A percentile compares a stretch with the other conserved stretches of the same genome.
These are phyloP conservation scores for Danaus plexippus DNA, from an alignment of 1,140 invertebrate genomes.

Conservation along the genomic window DNA sequence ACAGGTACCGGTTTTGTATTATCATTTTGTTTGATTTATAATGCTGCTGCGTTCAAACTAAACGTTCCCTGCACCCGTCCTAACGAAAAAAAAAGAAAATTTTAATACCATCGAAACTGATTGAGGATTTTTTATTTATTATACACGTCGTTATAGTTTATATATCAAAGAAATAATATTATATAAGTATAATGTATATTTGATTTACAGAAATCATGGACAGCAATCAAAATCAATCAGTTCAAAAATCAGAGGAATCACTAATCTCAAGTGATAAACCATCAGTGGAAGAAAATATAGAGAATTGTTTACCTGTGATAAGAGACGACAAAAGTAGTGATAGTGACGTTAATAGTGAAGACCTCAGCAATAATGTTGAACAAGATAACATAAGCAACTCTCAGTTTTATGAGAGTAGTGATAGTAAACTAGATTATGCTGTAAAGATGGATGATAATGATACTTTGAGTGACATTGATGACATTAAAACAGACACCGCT, in stretches of 20 bases:
- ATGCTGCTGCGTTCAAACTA: conserved; percentile 24
- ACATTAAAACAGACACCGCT: conserved; percentile 69
- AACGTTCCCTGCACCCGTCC: conserved; percentile 21
- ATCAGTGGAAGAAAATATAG: conserved; percentile 27
- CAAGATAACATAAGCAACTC: conserved; percentile 55
- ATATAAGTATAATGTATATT: conserved; percentile 1
- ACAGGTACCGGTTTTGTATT: conserved; percentile 69
- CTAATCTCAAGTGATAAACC: conserved; percentile 20
- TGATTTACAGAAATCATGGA: conserved; percentile 36
- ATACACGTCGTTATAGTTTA: conserved; percentile 1
- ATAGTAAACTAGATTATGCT: conserved; percentile 64
- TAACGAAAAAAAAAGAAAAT: conserved; percentile 1
- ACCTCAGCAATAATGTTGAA: conserved; percentile 55
- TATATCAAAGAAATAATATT: not conserved
- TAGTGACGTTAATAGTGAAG: conserved; percentile 59
- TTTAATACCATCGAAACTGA: conserved; percentile 9
- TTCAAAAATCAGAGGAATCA: conserved; percentile 12
- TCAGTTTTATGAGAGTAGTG: conserved; percentile 68
- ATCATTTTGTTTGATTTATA: conserved; percentile 69
- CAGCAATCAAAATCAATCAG: conserved; percentile 6
- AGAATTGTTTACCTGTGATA: conserved; percentile 32
- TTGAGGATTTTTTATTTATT: not conserved
- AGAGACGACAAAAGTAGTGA: conserved; percentile 57
- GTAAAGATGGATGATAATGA: conserved; percentile 67
- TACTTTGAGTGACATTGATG: conserved; percentile 68